These are phyloP conservation scores for Tachina grossa DNA, from an alignment of 2,888 invertebrate species.

Conservation along the genomic window DNA sequence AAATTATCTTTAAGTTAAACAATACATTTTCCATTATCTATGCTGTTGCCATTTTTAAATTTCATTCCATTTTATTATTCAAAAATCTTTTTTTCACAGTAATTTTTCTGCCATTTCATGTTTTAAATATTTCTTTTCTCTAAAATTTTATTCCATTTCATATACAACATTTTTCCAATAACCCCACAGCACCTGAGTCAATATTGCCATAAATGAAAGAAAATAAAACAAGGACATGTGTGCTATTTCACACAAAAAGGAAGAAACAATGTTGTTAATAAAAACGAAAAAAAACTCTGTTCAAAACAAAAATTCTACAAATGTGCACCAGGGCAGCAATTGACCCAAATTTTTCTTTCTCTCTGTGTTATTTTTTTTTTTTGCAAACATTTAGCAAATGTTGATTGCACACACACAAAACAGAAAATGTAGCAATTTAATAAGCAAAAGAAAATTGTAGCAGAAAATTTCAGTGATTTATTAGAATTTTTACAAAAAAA, in stretches of 20 bases:
- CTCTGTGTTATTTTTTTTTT: neutral
- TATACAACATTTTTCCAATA: slow-evolving; percentile 18
- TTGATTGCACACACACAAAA: neutral
- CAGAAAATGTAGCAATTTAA: slow-evolving; percentile 14
- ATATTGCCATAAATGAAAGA: slow-evolving; percentile 26
- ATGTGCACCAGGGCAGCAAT: slow-evolving; percentile 62
- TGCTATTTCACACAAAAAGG: slow-evolving; percentile 31
- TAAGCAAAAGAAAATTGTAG: slow-evolving; percentile 17
- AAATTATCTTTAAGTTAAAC: neutral
- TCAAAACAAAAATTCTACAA: slow-evolving; percentile 31
- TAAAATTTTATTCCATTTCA: neutral
- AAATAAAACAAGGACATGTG: slow-evolving; percentile 35
- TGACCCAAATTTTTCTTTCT: slow-evolving; percentile 66
- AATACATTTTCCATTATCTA: neutral
- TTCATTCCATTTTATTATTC: neutral
- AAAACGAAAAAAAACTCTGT: slow-evolving; percentile 19
- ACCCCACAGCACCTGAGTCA: slow-evolving; percentile 51
- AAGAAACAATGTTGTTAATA: slow-evolving; percentile 40
- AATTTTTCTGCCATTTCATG: neutral
- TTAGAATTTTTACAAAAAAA: neutral
- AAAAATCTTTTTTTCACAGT: neutral
- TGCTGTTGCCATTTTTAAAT: neutral
- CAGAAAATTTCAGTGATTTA: slow-evolving; percentile 50
- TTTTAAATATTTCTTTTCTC: neutral
- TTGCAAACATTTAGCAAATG: slow-evolving; percentile 4